Conservation (phyloP, 2,113 vertebrate species). For the Pholis gunnellus region DNA sequence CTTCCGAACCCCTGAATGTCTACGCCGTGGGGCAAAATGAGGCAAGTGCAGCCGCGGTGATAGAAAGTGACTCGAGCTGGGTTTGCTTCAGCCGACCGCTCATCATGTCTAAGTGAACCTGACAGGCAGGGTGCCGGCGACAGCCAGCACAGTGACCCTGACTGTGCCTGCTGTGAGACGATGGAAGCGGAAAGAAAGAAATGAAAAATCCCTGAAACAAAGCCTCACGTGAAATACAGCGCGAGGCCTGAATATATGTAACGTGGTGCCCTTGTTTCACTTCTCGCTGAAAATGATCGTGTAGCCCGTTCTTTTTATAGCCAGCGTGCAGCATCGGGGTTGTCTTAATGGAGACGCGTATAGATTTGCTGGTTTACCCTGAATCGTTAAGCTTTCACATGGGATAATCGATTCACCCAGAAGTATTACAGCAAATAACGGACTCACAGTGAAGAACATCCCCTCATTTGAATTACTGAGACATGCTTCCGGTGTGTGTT, state of each 20-base stretch:
- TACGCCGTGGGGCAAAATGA: conserved; percentile 28
- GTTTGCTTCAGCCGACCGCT: conserved; percentile 30
- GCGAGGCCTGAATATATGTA: conserved; percentile 7
- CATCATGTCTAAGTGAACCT: conserved; percentile 55
- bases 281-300: conserved; percentile 8
- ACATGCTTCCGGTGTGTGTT: neutral
- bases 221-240: neutral
- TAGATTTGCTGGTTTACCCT: conserved; percentile 30
- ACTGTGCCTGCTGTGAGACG: conserved; percentile 13
- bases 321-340: neutral
- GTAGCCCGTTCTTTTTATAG: conserved; percentile 44
- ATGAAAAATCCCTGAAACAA: conserved; percentile 5
- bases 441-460: neutral
- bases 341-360: conserved; percentile 12
- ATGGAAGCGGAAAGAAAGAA: conserved; percentile 22
- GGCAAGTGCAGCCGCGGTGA: conserved; percentile 38
- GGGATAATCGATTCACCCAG: conserved; percentile 7
- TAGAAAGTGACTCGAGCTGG: conserved; percentile 61
- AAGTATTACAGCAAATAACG: neutral
- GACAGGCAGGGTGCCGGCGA: conserved; percentile 62
- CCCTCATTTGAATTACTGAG: conserved; percentile 1
- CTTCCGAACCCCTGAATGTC: conserved; percentile 23
- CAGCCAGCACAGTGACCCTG: conserved; percentile 31
- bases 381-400: conserved; percentile 20
- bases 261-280: neutral